Base-by-base conservation (phyloP, 2,113 vertebrate genomes). In the Eulemur macaco region DNA sequence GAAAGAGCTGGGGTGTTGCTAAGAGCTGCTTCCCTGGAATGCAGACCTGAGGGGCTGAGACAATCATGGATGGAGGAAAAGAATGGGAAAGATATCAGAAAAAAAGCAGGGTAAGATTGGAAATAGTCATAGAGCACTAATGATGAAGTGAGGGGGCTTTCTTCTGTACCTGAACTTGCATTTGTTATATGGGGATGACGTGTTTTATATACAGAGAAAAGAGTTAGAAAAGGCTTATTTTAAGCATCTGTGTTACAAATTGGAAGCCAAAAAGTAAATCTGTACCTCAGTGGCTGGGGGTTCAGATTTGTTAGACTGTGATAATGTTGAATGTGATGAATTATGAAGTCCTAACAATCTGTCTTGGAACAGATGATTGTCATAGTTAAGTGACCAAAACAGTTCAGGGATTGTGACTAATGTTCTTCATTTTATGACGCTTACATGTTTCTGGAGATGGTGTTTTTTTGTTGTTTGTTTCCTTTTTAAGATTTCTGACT, bases 11-110 rank as follows among this genome's bases (percentile, higher is more conserved):
- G 89, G 94, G 39, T 15, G 18, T 78, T 96, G 95, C 93, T 94
- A 93, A 86, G 92, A 92, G 95, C 74, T 84, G 21, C 68, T 89
- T 94, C 87, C 81, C 1, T 45, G 85, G 93, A 97, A 88, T 84
- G 81, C 86, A 97, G 92, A 95, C 50, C 8, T 94, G 77, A 52
- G 83, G 42, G 42, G 86, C 66, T 45, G 0, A 77, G 85, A 58
- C 6, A 50, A 77, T 52, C 88, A 86, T 21, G 92, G 78, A 47
- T 42, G 91, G 91, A 97, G 91, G 68, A 83, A 96, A 96, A 45
- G 86, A 95, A 21, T 68, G 80, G 85, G 87, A 81, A 96, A 95
- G 68, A 94, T 95, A 20, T 31, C 50, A 64, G 91, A 66, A 56
- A 39, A 81, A 78, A 58, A 68, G 29, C 77, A 77, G n/a, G 82